Base-by-base conservation (phyloP, 2,797 vertebrate species). In the Sebastes paucispinis region DNA sequence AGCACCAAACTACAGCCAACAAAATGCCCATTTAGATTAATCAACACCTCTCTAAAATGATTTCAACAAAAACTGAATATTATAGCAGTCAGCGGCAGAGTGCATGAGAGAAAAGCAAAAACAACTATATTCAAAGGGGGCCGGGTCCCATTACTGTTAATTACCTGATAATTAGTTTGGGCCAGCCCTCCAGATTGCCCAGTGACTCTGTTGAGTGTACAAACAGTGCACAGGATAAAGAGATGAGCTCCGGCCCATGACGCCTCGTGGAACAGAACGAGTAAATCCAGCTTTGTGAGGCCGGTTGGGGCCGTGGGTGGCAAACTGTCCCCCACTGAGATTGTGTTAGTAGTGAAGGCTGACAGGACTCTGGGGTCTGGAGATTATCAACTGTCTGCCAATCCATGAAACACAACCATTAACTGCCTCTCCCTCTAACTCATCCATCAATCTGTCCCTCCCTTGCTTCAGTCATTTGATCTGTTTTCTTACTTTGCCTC, bases 301-400 rank as follows among this genome's bases (percentile, higher is more conserved):
- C 34, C 60, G 70, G 69, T 75, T 16, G 62, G 75, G 67, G 74
- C 77, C 16, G 39, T 64, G 73, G 73, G 80, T 82, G 84, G 76
- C 22, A 65, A 59, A 74, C 59, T 27, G 65, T 67, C 71, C 78
- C 86, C 82, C 55, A 63, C 77, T 55, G 80, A 87, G 78, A 71
- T 57, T 70, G 67, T 77, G 80, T 70, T 68, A 75, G 72, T 31
- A 39, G 80, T 73, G 64, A 75, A 32, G 70, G 27, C 69, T 80
- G 83, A 84, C 79, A 74, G 69, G 66, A 75, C 77, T 74, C 74
- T 4, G 47, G 65, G 78, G 82, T 82, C 86, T 88, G 83, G 77
- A 80, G 78, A 78, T 84, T 81, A 89, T 91, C 89, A 87, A 77
- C 80, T 50, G 81, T 75, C 85, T 88, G 89, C 79, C 83, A 86